Conservation (phyloP, 2,113 vertebrate species). For the Geothlypis trichas region DNA sequence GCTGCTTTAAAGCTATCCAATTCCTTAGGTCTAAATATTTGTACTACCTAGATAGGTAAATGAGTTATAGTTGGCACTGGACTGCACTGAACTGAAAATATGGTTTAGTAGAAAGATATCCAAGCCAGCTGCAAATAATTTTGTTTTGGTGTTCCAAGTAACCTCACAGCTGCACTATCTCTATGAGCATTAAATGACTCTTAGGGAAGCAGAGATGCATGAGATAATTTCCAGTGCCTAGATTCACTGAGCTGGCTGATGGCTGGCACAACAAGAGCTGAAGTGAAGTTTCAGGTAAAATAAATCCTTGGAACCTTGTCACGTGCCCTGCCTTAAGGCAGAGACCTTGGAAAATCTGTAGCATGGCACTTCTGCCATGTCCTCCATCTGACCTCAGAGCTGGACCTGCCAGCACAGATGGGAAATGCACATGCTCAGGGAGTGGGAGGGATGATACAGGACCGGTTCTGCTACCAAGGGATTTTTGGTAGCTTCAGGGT, state of each 20-base stretch:
- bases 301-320: not conserved
- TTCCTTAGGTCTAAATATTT: not conserved
- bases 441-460: not conserved
- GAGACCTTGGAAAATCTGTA: not conserved
- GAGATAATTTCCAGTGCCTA: not conserved
- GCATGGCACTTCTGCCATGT: not conserved
- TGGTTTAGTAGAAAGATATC: not conserved
- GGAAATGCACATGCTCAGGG: not conserved
- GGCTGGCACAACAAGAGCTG: not conserved
- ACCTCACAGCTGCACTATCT: not conserved
- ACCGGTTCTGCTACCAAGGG: not conserved
- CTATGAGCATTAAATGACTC: not conserved
- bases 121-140: not conserved
- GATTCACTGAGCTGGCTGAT: not conserved
- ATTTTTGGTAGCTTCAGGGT: not conserved
- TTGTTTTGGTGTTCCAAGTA: not conserved
- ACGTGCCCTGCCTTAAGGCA: not conserved
- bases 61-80: not conserved
- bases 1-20: not conserved
- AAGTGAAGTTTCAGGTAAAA: not conserved
- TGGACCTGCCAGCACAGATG: not conserved
- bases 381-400: not conserved
- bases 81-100: not conserved
- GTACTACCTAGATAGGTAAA: not conserved
- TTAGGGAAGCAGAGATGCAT: not conserved